Percentiles rank a stretch among this genome's conserved stretches.
Evolutionary conservation across 2,113 vertebrate species (phyloP).

Genomic region (Stegastes partitus): DNA sequence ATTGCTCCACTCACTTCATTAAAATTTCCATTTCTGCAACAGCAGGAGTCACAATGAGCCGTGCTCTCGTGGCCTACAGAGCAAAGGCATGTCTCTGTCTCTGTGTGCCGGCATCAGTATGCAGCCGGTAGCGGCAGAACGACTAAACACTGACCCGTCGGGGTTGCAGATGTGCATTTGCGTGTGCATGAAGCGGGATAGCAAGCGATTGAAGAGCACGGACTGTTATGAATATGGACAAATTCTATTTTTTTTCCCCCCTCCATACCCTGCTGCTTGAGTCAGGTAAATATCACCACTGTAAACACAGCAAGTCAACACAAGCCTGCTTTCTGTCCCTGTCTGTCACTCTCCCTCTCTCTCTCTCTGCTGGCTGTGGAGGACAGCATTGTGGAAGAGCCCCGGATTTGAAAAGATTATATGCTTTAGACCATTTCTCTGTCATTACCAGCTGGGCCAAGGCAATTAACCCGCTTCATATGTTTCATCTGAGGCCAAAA

Average conservation of each 20-base stretch:
- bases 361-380: not conserved
- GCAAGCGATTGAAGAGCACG: conserved; percentile 28
- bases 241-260: conserved; percentile 36
- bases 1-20: conserved; percentile 70
- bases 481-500: conserved; percentile 66
- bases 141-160: conserved; percentile 48
- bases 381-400: conserved; percentile 21
- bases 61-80: conserved; percentile 42
- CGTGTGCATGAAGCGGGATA: conserved; percentile 4
- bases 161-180: too few species aligned
- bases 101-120: conserved; percentile 33
- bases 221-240: conserved; percentile 43
- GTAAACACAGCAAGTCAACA: conserved; percentile 48
- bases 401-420: conserved; percentile 58
- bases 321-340: conserved; percentile 16
- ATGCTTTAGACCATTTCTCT: conserved; percentile 53
- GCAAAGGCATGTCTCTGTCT: not conserved
- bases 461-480: conserved; percentile 75
- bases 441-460: conserved; percentile 67
- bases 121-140: conserved; percentile 39
- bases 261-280: conserved; percentile 19
- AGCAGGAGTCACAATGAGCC: conserved; percentile 66
- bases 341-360: conserved; percentile 25
- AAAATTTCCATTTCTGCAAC: conserved; percentile 75
- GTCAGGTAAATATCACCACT: conserved; percentile 37